Conservation (phyloP, 2,888 invertebrate genomes). For the Bedellia somnulentella region DNA sequence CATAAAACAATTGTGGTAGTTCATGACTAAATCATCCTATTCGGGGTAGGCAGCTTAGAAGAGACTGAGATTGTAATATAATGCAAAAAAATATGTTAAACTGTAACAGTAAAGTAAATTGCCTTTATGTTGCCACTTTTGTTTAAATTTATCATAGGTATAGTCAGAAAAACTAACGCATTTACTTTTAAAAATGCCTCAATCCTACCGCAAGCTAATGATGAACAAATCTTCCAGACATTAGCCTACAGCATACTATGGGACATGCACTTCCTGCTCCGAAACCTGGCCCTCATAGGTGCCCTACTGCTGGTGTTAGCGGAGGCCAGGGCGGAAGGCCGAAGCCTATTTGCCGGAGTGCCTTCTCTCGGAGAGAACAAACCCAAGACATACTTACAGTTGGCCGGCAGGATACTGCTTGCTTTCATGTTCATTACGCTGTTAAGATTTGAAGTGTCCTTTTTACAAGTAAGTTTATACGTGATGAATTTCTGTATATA, state of each 20-base stretch:
- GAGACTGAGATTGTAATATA: no score
- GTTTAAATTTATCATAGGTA: no score
- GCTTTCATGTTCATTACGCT: conserved; percentile 99
- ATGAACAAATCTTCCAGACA: no score
- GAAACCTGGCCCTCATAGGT: conserved; percentile 95
- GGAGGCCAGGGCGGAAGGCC: conserved; percentile 92
- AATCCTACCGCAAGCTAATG: no score
- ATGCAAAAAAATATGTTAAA: no score
- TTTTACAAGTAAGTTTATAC: conserved; percentile 71
- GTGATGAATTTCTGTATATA: background rate
- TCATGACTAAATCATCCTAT: no score
- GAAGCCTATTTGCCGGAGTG: conserved; percentile 94
- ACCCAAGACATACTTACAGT: conserved; percentile 94
- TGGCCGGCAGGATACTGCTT: conserved; percentile 91
- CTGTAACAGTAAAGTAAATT: no score
- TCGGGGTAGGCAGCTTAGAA: no score
- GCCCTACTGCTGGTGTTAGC: conserved; percentile 95
- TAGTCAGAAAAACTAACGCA: no score
- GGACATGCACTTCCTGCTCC: conserved; percentile 95
- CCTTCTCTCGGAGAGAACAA: conserved; percentile 92
- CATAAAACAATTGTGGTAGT: no score
- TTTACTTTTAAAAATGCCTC: no score
- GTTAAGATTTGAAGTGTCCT: conserved; percentile 88
- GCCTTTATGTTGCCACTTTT: no score
- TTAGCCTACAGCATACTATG: conserved; percentile 96